Conservation (phyloP, 2,888 invertebrate genomes). For the Penaeus monodon region DNA sequence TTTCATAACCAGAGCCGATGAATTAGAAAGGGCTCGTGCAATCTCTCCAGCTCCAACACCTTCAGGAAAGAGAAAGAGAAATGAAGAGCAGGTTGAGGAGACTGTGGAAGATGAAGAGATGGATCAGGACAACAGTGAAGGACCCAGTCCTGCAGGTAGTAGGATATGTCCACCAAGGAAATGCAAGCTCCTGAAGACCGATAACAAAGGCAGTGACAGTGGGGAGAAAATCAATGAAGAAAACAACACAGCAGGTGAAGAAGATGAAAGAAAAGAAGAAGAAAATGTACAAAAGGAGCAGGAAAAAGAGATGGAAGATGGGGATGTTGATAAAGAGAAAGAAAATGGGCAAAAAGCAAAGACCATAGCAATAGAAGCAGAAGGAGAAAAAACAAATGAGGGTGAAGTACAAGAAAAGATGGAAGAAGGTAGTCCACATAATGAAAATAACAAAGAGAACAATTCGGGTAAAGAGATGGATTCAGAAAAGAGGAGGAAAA, state of each 20-base stretch:
- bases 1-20: conserved; percentile 26
- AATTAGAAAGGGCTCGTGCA: neutral
- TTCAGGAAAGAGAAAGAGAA: neutral
- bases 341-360: too few relatives aligned
- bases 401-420: neutral
- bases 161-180: too few relatives aligned
- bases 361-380: too few relatives aligned
- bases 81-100: neutral
- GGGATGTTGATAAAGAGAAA: neutral
- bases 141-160: too few relatives aligned
- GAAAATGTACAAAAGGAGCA: neutral
- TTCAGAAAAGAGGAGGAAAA: neutral
- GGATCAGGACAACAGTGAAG: too few relatives aligned
- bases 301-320: neutral
- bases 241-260: neutral
- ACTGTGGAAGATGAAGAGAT: conserved; percentile 8
- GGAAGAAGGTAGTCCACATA: neutral
- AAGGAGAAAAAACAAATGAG: neutral
- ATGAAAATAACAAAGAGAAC: neutral
- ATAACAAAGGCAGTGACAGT: too few relatives aligned
- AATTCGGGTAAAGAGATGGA: neutral
- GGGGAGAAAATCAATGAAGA: neutral
- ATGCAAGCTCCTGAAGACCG: too few relatives aligned
- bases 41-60: neutral
- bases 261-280: neutral